Percentiles rank a stretch among this genome's conserved stretches.
Conservation (phyloP, 2,113 vertebrate genomes). For the Acrocephalus arundinaceus region DNA sequence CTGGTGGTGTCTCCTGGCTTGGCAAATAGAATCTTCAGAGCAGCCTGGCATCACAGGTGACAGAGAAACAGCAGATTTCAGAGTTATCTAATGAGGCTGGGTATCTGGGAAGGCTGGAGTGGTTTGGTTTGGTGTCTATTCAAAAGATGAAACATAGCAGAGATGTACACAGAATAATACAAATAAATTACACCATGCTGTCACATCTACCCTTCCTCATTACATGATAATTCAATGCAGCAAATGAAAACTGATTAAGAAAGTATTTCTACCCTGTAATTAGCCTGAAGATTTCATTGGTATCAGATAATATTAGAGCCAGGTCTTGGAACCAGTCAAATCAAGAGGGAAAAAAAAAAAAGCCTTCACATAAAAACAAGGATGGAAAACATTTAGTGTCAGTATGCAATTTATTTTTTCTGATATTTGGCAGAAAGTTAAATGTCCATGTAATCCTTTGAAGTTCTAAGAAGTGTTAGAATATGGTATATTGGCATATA, state of each 20-base stretch:
- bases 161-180: neutral
- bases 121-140: neutral
- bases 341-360: neutral
- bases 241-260: slow-evolving; percentile 13
- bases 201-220: neutral
- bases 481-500: neutral
- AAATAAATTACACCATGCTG: neutral
- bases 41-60: neutral
- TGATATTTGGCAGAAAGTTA: slow-evolving; percentile 27
- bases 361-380: neutral
- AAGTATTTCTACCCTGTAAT: slow-evolving; percentile 20
- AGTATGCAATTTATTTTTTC: slow-evolving; percentile 19
- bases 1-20: neutral
- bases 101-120: neutral
- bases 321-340: neutral
- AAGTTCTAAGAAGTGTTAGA: slow-evolving; percentile 13
- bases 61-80: neutral
- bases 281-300: neutral
- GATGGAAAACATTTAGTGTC: neutral
- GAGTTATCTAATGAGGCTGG: neutral
- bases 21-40: neutral
- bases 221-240: neutral
- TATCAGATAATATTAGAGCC: neutral
- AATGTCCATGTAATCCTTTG: slow-evolving; percentile 12
- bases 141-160: neutral